Evolutionary conservation across 2,888 invertebrate species (phyloP), one percentile per base, ranked within the genome.

Genomic region (Drosophila picticornis): DNA sequence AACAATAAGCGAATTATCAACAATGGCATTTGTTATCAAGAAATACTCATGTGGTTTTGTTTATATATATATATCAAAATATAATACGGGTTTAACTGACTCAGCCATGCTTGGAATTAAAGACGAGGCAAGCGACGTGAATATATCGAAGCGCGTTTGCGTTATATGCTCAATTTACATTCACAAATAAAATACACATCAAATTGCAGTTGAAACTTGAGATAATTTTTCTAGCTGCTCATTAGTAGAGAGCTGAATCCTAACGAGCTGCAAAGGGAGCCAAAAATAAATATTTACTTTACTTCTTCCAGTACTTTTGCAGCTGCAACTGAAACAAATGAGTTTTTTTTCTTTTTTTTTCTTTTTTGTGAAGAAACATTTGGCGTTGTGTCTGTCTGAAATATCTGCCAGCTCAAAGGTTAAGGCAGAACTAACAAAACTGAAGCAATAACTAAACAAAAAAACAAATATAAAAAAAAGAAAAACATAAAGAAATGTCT

Each of bases 361-460:
- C 50, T 3, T 29, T 27, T 11, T 16, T 13, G 13, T 32, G 36
- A 31, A 50, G 56, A 57, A 75, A 75, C 64, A 63, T 68, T 75
- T 68, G 68, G 10, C 10, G 5, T 34, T 34, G 38, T 29, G 52
- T 16, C 65, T 62, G 22, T 19, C 10, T 7, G 40, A 52, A 57
- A 57, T 19, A 29, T n/a, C 52, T 22, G 51, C 4, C 40, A 36
- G 51, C 61, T 65, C 36, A 72, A 60, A 60, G 64, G 71, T 60
- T 72, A 57, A 61, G 6, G 22, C 46, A 16, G 61, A 76, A 67
- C 59, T 51, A 57, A 32, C 43, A 51, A 10, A 61, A 55, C 53
- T 50, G 25, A 61, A 53, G 63, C 25, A 19, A 46, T 46, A 25
- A 11, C n/a, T 11, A 38, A 38, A 52, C 59, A 59, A 46, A 69